Evolutionary conservation across 2,888 invertebrate species (phyloP), one percentile per base, ranked within the genome.

Genomic region (Macropis europaea): DNA sequence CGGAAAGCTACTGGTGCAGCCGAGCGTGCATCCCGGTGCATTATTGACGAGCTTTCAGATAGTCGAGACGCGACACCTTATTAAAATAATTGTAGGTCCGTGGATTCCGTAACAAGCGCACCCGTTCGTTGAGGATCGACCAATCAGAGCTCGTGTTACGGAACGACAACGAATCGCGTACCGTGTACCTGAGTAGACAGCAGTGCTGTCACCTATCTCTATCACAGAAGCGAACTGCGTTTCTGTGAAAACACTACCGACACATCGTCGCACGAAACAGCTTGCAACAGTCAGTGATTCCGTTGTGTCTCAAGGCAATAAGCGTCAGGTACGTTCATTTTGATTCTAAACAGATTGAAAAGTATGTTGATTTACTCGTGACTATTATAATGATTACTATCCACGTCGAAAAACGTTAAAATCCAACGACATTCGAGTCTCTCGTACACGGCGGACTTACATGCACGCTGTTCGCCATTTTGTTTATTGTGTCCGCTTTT

Each of bases 401-500:
- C 3, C 5, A 1, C 11, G 11, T 17, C 9, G 0, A 24, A 24
- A 22, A 15, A 30, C 17, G 2, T 11, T 6, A 3, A 4, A 2
- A 9, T 22, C 34, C 24, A 4, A n/a, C 3, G 22, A 9, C 15
- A 0, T 9, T 22, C 3, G 38, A 59, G 22, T 56, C 26, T 53
- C 26, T 19, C 36, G 3, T 43, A 6, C 48, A 38, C 36, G 11
- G 26, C 32, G 28, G 19, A 17, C 6, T 22, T 56, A 34, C 48
- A 61, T 62, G 63, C 59, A 73, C 24, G 59, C 53, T 19, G n/a
- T 52, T 19, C 66, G 79, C 89, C 89, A 89, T 89, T 89, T 89
- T 89, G 84, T 83, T 86, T 87, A 82, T 83, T 82, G 70, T 84
- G 61, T 52, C 62, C 54, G 62, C 78, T 84, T 86, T 88, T 88